Evolutionary conservation across 1,140 invertebrate species (phyloP).

Genomic region (Atta colombica): DNA sequence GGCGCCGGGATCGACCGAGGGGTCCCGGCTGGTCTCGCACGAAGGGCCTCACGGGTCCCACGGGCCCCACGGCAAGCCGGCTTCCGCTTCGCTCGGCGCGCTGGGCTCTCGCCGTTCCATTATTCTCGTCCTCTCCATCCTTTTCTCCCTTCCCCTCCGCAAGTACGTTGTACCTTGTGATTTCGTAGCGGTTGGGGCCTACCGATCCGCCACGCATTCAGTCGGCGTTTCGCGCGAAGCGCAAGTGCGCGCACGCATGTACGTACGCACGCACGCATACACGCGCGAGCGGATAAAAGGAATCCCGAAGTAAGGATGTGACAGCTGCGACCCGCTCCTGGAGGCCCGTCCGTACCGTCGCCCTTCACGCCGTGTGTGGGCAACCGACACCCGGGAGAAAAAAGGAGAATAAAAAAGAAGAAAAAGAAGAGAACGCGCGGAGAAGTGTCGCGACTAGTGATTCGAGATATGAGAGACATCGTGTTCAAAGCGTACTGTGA

Average conservation of each 20-base stretch:
- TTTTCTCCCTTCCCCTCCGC: slow-evolving; percentile 16
- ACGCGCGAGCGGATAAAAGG: slow-evolving; percentile 38
- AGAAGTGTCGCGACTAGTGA: slow-evolving; percentile 28
- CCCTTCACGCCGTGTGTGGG: slow-evolving; percentile 35
- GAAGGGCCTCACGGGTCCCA: slow-evolving; percentile 65
- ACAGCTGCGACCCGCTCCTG: slow-evolving; percentile 11
- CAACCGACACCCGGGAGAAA: neutral
- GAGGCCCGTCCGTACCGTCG: neutral
- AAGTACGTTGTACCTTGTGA: slow-evolving; percentile 23
- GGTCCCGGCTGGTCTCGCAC: slow-evolving; percentile 44
- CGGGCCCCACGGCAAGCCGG: slow-evolving; percentile 61
- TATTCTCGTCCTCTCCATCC: neutral
- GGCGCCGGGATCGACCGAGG: slow-evolving; percentile 75
- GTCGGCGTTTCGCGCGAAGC: slow-evolving; percentile 49
- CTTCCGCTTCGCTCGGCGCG: slow-evolving; percentile 67
- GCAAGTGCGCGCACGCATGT: slow-evolving; percentile 32
- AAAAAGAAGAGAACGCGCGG: slow-evolving; percentile 4
- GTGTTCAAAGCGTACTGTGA: neutral
- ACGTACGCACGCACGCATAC: neutral
- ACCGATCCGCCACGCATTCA: slow-evolving; percentile 22
- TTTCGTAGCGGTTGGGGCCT: slow-evolving; percentile 43
- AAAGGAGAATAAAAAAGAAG: neutral
- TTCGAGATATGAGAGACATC: slow-evolving; percentile 37
- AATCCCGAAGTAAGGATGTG: slow-evolving; percentile 37
- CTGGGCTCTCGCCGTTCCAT: slow-evolving; percentile 33